Evolutionary conservation across 2,888 invertebrate species (phyloP).

Genomic region (Oscheius sp.): DNA sequence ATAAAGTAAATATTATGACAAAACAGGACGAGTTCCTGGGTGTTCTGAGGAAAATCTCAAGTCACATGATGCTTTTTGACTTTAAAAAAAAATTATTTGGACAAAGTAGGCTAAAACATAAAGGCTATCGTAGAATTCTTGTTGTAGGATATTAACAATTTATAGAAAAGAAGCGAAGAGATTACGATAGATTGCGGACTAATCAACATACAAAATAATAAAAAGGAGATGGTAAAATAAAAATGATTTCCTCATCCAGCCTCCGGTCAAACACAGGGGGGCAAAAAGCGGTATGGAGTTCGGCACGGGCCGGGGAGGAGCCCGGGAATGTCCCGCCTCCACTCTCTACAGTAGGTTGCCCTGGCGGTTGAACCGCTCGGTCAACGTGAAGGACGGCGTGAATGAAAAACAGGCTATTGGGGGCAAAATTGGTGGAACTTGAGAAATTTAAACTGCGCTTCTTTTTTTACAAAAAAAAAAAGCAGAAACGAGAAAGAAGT

Average conservation of each 20-base stretch:
- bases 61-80: too few species aligned
- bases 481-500: neutral
- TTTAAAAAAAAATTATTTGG: too few species aligned
- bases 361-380: slow-evolving; percentile 20
- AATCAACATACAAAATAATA: neutral
- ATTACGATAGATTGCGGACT: neutral
- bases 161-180: too few species aligned
- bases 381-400: slow-evolving; percentile 2
- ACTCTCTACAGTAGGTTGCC: slow-evolving; percentile 1
- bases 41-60: too few species aligned
- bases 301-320: slow-evolving; percentile 8
- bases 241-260: neutral
- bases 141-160: too few species aligned
- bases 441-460: neutral
- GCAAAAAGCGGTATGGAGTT: slow-evolving; percentile 9
- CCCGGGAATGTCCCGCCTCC: slow-evolving; percentile 1
- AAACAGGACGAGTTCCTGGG: too few species aligned
- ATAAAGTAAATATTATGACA: too few species aligned
- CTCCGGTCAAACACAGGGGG: neutral
- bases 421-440: neutral
- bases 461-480: neutral
- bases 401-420: neutral
- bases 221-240: neutral
- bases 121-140: too few species aligned
- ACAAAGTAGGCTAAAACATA: too few species aligned